phyloP scores from a whole-genome alignment of 2,113 vertebrate species.

The Capra hircus region DNA sequence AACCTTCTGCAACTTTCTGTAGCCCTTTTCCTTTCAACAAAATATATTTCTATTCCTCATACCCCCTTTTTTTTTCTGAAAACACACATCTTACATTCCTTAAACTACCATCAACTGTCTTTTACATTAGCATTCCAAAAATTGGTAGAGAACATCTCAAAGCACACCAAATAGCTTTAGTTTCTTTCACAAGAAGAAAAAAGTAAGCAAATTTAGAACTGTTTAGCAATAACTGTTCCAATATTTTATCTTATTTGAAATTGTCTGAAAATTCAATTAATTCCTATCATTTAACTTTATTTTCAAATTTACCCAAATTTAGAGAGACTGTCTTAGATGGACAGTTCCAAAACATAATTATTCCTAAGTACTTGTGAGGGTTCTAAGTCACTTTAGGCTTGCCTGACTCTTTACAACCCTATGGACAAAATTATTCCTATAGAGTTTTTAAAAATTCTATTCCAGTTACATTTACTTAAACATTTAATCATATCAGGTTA shows the following conservation, averaged over 20 bases:
- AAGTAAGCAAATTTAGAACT: not conserved
- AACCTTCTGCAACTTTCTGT: not conserved
- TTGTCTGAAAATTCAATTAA: not conserved
- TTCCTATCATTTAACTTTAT: not conserved
- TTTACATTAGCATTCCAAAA: not conserved
- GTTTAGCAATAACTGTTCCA: not conserved
- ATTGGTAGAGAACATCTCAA: not conserved
- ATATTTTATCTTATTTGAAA: not conserved
- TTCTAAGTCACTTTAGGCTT: not conserved
- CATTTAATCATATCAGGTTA: not conserved
- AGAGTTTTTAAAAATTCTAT: not conserved
- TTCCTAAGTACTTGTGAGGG: not conserved
- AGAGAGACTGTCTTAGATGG: not conserved
- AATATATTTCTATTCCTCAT: not conserved
- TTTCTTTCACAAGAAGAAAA: not conserved
- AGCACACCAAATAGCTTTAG: not conserved
- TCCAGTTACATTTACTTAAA: not conserved
- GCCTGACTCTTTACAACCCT: not conserved
- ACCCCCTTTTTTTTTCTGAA: not conserved
- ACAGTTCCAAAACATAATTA: not conserved
- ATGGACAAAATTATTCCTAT: not conserved
- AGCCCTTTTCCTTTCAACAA: not conserved
- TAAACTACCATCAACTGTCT: not conserved
- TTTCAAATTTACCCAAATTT: not conserved
- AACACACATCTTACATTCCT: not conserved